These are phyloP conservation scores for Pardosa pseudoannulata DNA, from an alignment of 2,888 invertebrate species.

Conservation along the genomic window DNA sequence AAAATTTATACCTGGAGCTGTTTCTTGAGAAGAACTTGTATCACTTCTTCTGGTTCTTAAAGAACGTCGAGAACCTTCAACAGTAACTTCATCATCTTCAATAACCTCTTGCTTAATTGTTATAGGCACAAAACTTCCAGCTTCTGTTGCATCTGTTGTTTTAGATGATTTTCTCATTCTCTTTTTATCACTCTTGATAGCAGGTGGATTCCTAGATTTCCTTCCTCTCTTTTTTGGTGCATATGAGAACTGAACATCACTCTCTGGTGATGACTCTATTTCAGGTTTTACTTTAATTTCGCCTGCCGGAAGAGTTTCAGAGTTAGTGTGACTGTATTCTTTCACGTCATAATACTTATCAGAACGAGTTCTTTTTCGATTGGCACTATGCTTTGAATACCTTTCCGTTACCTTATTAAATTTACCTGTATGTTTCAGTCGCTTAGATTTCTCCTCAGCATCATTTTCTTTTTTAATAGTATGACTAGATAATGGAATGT, in stretches of 20 bases:
- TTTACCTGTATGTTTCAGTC: constrained; percentile 12
- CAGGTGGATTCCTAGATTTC: constrained; percentile 26
- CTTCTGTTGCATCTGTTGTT: constrained; percentile 9
- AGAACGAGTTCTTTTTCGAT: constrained; percentile 39
- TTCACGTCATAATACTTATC: constrained; percentile 35
- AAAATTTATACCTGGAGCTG: constrained; percentile 42
- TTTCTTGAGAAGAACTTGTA: constrained; percentile 9
- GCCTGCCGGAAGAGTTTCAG: constrained; percentile 53
- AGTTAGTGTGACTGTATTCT: constrained; percentile 31
- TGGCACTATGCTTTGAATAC: constrained; percentile 58
- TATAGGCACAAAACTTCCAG: not conserved
- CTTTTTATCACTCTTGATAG: constrained; percentile 8
- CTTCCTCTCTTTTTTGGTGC: constrained; percentile 50
- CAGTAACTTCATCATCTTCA: constrained; percentile 24
- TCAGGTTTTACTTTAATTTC: constrained; percentile 43
- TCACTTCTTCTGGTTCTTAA: constrained; percentile 29
- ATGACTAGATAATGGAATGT: constrained; percentile 35
- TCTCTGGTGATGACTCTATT: not conserved
- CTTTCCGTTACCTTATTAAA: constrained; percentile 16
- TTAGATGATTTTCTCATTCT: not conserved
- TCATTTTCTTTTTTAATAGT: constrained; percentile 36
- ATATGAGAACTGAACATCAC: constrained; percentile 1
- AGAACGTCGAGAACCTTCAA: constrained; percentile 18
- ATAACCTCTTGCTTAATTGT: constrained; percentile 32
- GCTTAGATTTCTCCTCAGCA: constrained; percentile 36